phyloP scores from a whole-genome alignment of 2,888 invertebrate species.

The Eubasilissa splendida region DNA sequence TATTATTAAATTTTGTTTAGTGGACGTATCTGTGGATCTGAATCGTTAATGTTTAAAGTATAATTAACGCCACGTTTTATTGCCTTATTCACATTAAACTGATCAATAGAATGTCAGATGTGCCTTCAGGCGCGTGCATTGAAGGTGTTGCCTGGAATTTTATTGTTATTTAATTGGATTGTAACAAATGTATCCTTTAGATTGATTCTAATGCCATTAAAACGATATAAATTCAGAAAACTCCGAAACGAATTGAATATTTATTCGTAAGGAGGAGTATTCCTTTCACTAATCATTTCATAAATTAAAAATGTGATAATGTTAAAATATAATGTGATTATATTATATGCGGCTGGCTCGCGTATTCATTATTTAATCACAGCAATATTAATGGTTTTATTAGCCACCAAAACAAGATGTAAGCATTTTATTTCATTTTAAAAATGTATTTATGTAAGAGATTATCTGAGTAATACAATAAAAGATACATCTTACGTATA shows the following conservation, averaged over 20 bases:
- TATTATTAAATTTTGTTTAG: no score
- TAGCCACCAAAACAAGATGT: no score
- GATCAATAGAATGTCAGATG: conserved; percentile 25
- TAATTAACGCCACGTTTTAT: conserved; percentile 26
- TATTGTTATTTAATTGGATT: conserved; percentile 45
- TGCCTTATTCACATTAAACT: conserved; percentile 15
- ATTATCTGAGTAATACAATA: no score
- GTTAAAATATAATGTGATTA: no score
- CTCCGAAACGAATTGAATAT: neutral
- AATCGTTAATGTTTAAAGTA: conserved; percentile 11
- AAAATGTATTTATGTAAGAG: no score
- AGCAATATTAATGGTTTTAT: no score
- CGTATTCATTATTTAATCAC: no score
- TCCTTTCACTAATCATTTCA: neutral
- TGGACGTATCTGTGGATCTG: conserved; percentile 11
- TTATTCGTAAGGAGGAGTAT: conserved; percentile 16
- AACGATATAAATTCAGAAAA: conserved; percentile 10
- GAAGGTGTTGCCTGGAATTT: conserved; percentile 39
- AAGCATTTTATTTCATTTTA: no score
- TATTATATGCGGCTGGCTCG: no score
- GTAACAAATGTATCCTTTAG: conserved; percentile 36
- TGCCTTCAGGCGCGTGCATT: conserved; percentile 16
- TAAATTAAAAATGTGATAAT: no score
- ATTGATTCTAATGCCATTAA: conserved; percentile 7
- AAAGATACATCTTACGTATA: no score